Conservation (phyloP, 2,113 vertebrate genomes). For the Dasyornis broadbenti region DNA sequence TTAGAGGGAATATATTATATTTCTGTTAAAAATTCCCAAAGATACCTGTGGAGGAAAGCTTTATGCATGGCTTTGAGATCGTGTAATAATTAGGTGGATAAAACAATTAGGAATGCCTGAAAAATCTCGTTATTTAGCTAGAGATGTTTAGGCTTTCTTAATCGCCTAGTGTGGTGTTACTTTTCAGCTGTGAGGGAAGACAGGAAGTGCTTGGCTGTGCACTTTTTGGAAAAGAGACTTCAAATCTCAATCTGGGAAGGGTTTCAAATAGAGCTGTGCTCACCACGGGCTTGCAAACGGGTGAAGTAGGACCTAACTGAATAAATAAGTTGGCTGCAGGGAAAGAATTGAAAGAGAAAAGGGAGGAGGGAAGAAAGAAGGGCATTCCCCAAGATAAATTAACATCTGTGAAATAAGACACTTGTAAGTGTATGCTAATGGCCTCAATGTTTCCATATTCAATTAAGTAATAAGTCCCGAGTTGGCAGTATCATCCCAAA, state of each 20-base stretch:
- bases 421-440: conserved; percentile 29
- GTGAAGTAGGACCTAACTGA: neutral
- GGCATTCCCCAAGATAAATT: conserved; percentile 49
- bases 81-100: neutral
- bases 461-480: conserved; percentile 22
- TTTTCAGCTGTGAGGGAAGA: neutral
- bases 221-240: neutral
- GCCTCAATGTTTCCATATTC: conserved; percentile 34
- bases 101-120: neutral
- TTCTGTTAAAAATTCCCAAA: neutral
- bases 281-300: neutral
- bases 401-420: conserved; percentile 22
- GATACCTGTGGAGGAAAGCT: neutral
- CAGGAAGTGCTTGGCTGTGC: neutral
- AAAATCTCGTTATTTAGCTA: neutral
- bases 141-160: neutral
- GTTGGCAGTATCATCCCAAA: neutral
- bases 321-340: conserved; percentile 52
- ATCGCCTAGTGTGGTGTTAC: neutral
- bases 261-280: neutral
- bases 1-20: neutral
- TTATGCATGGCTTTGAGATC: neutral
- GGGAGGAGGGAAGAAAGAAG: neutral
- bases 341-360: neutral
- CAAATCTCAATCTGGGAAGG: neutral